Base-by-base conservation (phyloP, 2,113 vertebrate genomes). In the Oncorhynchus kisutch region DNA sequence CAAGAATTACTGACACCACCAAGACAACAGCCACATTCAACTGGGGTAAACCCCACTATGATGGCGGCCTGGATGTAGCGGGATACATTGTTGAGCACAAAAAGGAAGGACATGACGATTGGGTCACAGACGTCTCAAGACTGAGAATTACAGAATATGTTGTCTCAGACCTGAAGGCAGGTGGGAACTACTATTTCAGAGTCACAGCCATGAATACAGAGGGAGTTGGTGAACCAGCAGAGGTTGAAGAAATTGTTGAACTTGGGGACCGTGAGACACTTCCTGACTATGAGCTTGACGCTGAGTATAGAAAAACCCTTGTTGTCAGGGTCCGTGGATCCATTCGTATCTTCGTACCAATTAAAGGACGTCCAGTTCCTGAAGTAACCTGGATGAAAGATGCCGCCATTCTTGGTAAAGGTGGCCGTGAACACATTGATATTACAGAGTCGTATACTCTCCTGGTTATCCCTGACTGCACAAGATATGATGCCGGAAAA, bases 281-380 rank as follows among this genome's bases (percentile, higher is more conserved):
- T 79, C 98, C 98, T 84, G 98, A 99, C 88, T 98, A 96, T 91
- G 98, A 99, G 88, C 94, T 99, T 85, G 98, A 99, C 86, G 96
- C 97, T 70, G 98, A 99, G 78, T 93, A 98, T 70, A 95, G 96
- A 91, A 99, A 92, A 94, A 98, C 97, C 0, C 95, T 99, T 83
- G 96, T 99, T 78, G 96, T 99, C 77, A 95, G 95, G 86, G 95
- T 94, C 66, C 96, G 98, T 84, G 92, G 94, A 84, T 98, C 95
- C 72, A 98, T 99, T 80, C 94, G 98, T 45, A 91, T 99, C 88
- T 99, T 99, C 88, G 95, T 99, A 78, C 95, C 96, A 57, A 98
- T 99, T 80, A 97, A 94, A 90, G 98, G 98, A 34, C 95, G 96
- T 22, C 98, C 98, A 79, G 87, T 95, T 85, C 97, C 98, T 70